Conservation (phyloP, 1,140 invertebrate genomes). For the Aphaenogaster rudis region DNA sequence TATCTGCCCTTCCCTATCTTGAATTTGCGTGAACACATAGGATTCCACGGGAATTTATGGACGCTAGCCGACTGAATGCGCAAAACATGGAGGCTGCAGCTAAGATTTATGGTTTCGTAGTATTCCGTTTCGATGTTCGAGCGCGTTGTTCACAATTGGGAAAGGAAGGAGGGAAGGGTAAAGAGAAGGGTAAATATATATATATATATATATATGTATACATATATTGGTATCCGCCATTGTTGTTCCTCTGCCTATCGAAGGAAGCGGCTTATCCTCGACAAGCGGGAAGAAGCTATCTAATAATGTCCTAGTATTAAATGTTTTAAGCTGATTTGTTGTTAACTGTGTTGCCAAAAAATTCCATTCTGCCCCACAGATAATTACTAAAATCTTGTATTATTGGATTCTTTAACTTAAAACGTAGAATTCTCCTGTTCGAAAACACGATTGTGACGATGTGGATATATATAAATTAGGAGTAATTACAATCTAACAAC, state of each 20-base stretch:
- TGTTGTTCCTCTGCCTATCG: constrained; percentile 14
- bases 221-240: constrained; percentile 24
- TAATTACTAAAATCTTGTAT: background rate
- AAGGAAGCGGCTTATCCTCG: constrained; percentile 26
- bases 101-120: constrained; percentile 79
- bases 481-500: constrained; percentile 1
- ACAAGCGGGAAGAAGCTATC: constrained; percentile 5
- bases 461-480: background rate
- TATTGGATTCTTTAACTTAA: background rate
- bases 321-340: background rate
- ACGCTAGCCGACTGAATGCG: constrained; percentile 79
- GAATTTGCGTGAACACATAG: constrained; percentile 64
- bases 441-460: constrained; percentile 20
- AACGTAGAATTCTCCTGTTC: background rate
- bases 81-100: constrained; percentile 80
- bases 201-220: background rate
- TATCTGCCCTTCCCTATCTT: constrained; percentile 1
- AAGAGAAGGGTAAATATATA: background rate
- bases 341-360: background rate
- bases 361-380: background rate
- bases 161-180: background rate
- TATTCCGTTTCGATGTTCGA: constrained; percentile 69
- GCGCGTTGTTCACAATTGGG: constrained; percentile 49
- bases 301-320: background rate
- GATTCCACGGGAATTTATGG: constrained; percentile 76